A percentile compares a stretch with the other conserved stretches of the same genome.
Conservation (phyloP, 2,888 invertebrate genomes). For the Pristionchus arcanus region DNA sequence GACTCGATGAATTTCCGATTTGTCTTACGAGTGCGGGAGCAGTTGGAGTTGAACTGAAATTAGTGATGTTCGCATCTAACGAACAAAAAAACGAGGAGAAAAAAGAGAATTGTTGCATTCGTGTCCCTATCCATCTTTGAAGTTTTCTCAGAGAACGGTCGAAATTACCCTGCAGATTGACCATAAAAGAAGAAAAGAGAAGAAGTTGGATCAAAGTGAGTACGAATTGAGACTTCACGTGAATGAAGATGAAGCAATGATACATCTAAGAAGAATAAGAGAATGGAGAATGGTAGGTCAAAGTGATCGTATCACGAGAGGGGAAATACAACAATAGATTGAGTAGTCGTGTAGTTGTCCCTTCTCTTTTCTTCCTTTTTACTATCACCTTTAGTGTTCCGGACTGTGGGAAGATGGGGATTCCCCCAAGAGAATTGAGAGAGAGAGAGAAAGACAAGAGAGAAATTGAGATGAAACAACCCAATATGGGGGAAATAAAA, state of each 20-base stretch:
- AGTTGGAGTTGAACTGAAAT: background rate
- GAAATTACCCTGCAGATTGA: slow-evolving; percentile 21
- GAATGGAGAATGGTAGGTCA: background rate
- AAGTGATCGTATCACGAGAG: background rate
- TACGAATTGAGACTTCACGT: background rate
- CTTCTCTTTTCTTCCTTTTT: background rate
- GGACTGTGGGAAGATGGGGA: background rate
- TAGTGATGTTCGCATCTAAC: background rate
- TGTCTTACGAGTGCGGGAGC: background rate
- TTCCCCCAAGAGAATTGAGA: background rate
- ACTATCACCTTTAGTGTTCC: slow-evolving; percentile 39
- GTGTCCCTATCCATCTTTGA: slow-evolving; percentile 1
- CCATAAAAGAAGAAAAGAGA: background rate
- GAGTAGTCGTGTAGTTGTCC: background rate
- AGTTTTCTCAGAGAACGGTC: slow-evolving; percentile 2
- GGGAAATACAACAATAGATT: slow-evolving; percentile 9
- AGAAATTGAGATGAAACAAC: background rate
- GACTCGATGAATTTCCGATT: slow-evolving; percentile 19
- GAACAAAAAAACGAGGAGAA: background rate
- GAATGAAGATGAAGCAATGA: background rate
- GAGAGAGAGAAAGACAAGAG: slow-evolving; percentile 6
- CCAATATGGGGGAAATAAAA: background rate
- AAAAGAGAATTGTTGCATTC: background rate
- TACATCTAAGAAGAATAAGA: background rate
- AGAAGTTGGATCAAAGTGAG: slow-evolving; percentile 19